Percentiles rank a stretch among this genome's conserved stretches.
phyloP scores from a whole-genome alignment of 1,140 invertebrate species.

The Trialeurodes vaporariorum region DNA sequence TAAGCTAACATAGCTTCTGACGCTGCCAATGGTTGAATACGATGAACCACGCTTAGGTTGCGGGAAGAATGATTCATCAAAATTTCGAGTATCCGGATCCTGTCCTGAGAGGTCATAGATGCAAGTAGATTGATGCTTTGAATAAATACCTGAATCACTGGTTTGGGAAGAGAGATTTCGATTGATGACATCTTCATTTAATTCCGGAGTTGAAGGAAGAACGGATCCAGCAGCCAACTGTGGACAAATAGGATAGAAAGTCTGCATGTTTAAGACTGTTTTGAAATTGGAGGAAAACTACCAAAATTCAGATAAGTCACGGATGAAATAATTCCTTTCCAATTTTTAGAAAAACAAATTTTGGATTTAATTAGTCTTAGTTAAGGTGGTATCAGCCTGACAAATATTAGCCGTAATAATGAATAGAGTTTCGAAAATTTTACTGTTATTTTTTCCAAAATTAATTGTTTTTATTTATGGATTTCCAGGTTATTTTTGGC shows the following conservation, averaged over 20 bases:
- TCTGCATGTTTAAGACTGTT: neutral
- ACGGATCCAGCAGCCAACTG: slow-evolving; percentile 38
- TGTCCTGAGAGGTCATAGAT: neutral
- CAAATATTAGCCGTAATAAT: too few relatives aligned
- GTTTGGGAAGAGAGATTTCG: slow-evolving; percentile 13
- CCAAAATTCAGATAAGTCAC: too few relatives aligned
- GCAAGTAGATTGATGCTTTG: neutral
- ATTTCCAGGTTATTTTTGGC: too few relatives aligned
- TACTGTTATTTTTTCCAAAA: too few relatives aligned
- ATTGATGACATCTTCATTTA: slow-evolving; percentile 47
- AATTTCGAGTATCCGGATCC: neutral
- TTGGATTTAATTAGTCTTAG: too few relatives aligned
- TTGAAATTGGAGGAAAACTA: neutral
- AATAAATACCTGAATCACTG: slow-evolving; percentile 9
- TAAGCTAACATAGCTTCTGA: neutral
- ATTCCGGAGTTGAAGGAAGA: slow-evolving; percentile 54
- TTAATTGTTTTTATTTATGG: too few relatives aligned
- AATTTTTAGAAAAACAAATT: too few relatives aligned
- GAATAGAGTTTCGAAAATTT: too few relatives aligned
- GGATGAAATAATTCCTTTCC: too few relatives aligned
- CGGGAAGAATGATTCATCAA: neutral
- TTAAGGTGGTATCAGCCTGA: too few relatives aligned
- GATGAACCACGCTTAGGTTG: neutral
- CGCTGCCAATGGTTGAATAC: neutral
- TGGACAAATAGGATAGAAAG: slow-evolving; percentile 12